These are phyloP conservation scores for Lycocerus yunnanus DNA, from an alignment of 2,888 invertebrate genomes.

Conservation along the genomic window DNA sequence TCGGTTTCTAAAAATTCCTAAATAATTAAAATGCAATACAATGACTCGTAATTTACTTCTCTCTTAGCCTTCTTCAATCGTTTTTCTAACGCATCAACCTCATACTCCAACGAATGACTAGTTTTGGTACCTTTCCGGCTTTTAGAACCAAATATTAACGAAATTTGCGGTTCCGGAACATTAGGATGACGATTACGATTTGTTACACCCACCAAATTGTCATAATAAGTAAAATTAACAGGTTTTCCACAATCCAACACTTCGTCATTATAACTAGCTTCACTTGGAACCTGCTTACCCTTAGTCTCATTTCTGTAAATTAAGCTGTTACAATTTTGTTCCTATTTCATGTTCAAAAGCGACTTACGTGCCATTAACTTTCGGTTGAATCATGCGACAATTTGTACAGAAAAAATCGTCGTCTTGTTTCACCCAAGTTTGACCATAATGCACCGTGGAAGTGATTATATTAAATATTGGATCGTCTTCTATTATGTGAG, in stretches of 20 bases:
- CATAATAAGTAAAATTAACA: slow-evolving; percentile 87
- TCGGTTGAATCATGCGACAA: slow-evolving; percentile 61
- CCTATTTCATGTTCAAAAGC: background rate
- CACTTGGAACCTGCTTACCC: slow-evolving; percentile 19
- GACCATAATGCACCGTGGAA: slow-evolving; percentile 70
- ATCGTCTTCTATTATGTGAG: slow-evolving; percentile 62
- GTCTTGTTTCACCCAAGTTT: slow-evolving; percentile 70
- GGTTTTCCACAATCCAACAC: slow-evolving; percentile 82
- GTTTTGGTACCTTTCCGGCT: slow-evolving; percentile 63
- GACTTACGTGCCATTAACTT: slow-evolving; percentile 26
- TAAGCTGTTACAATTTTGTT: background rate
- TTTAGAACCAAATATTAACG: slow-evolving; percentile 75
- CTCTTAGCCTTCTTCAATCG: slow-evolving; percentile 77
- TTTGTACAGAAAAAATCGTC: slow-evolving; percentile 68
- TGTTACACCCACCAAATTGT: slow-evolving; percentile 84
- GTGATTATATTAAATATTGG: slow-evolving; percentile 76
- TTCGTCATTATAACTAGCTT: slow-evolving; percentile 60
- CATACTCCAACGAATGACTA: slow-evolving; percentile 61
- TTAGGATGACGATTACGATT: slow-evolving; percentile 80
- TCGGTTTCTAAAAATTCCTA: slow-evolving; percentile 65
- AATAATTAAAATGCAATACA: background rate
- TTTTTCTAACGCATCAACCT: slow-evolving; percentile 74
- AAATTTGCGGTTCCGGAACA: slow-evolving; percentile 83
- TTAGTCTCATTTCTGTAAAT: slow-evolving; percentile 29
- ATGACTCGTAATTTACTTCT: slow-evolving; percentile 57